Evolutionary conservation across 2,113 vertebrate genomes (phyloP).

Genomic region (Ageneiosus marmoratus): DNA sequence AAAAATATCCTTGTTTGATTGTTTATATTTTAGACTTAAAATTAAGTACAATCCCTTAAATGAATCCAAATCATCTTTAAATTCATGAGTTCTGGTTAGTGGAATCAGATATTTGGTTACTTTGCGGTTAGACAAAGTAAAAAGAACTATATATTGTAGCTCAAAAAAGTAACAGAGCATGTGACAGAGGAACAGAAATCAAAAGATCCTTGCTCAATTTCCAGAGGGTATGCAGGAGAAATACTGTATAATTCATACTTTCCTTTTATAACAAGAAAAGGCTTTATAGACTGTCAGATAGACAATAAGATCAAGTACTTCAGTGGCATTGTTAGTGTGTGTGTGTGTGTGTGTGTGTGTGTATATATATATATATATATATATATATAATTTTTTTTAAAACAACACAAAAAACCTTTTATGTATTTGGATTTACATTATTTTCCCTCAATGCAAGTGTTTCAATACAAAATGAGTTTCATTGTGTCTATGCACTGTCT

Average conservation of each 20-base stretch:
- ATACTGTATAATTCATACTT: neutral
- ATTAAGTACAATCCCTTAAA: neutral
- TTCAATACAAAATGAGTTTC: neutral
- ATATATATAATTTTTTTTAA: no score
- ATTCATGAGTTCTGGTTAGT: neutral
- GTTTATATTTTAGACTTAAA: neutral
- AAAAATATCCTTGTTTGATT: neutral
- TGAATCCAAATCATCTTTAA: neutral
- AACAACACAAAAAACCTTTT: neutral
- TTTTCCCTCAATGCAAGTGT: neutral
- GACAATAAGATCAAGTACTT: neutral
- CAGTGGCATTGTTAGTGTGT: neutral
- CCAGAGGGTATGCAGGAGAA: neutral
- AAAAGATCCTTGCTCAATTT: conserved; percentile 17
- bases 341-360: no score
- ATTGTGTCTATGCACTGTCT: no score
- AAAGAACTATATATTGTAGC: no score
- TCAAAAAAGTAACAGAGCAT: neutral
- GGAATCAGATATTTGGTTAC: neutral
- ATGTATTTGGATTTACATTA: neutral
- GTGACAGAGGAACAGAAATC: conserved; percentile 12
- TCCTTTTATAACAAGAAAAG: neutral
- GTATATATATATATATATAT: no score
- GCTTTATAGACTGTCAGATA: neutral
- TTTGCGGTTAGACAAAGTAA: neutral